Evolutionary conservation across 1,140 invertebrate species (phyloP).

Genomic region (Phymorhynchus buccinoides): DNA sequence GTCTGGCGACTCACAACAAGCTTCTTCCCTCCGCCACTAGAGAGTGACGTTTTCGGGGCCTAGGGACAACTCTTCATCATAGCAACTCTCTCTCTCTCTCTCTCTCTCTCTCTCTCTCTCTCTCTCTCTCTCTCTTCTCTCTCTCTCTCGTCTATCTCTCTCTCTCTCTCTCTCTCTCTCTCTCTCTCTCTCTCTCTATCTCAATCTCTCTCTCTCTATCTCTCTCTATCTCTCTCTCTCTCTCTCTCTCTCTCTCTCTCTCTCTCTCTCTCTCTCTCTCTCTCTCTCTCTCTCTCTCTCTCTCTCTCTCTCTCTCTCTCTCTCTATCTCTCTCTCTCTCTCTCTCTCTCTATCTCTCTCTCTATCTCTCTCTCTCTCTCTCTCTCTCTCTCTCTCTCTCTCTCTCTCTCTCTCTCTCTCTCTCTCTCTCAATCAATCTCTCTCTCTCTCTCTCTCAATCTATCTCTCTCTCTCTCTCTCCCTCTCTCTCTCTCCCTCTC

Average conservation of each 20-base stretch:
- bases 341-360: too few relatives aligned
- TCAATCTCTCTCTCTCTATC: too few relatives aligned
- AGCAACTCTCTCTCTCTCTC: slow-evolving; percentile 24
- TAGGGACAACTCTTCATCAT: background rate
- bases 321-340: too few relatives aligned
- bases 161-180: background rate
- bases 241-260: slow-evolving; percentile 12
- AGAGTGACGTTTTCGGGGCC: background rate
- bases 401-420: too few relatives aligned
- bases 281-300: too few relatives aligned
- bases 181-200: background rate
- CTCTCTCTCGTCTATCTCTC: background rate
- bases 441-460: background rate
- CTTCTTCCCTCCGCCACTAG: slow-evolving; percentile 11
- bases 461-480: background rate
- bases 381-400: too few relatives aligned
- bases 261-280: too few relatives aligned
- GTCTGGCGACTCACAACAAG: slow-evolving; percentile 18
- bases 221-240: too few relatives aligned
- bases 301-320: too few relatives aligned
- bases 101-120: slow-evolving; percentile 36
- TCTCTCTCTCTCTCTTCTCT: slow-evolving; percentile 30
- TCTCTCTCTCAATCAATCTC: background rate
- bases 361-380: too few relatives aligned
- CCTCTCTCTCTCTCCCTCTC: background rate